Base-by-base conservation (phyloP, 1,140 invertebrate genomes). In the Anthonomus grandis region DNA sequence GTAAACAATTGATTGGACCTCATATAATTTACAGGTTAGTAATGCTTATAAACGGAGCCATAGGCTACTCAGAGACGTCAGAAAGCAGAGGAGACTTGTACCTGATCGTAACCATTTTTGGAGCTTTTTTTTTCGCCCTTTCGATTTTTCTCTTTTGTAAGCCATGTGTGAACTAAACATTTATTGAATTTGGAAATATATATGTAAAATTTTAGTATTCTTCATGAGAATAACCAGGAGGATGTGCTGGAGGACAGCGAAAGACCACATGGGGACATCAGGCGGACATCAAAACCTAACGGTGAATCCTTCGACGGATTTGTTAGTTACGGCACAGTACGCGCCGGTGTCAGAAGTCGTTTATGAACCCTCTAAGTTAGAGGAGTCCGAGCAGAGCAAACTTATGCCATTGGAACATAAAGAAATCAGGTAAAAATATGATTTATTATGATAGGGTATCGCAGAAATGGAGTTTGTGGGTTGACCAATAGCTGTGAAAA, bases 281-380 rank as follows among this genome's bases (percentile, higher is more conserved):
- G 65, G 67, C 9, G 69, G 69, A 6, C n/a, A n/a, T n/a, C 68
- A 70, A 52, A 66, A 63, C 6, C 55, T 71, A n/a, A 72, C 70
- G 17, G 66, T 79, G 44, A 85, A 84, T 75, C 83, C 83, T 25
- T 85, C 83, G n/a, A 85, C 83, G n/a, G 83, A 85, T 75, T 78
- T 84, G 18, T 72, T 85, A 47, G 83, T 86, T 25, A 78, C 82
- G 2, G 83, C 83, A 19, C 83, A 85, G 72, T 85, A 86, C 72
- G 83, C 81, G 37, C 83, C 83, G 0, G 81, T 85, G 4, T 79
- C 82, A 9, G 84, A 86, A 66, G 79, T 84, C n/a, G 68, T 75
- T 13, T 78, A 78, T 64, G 75, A 75, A 56, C 83, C 83, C 17
- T 79, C 81, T 70, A 79, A 66, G 52, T 74, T 72, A 12, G 81